phyloP scores from a whole-genome alignment of 2,888 invertebrate genomes.

The Patella depressa region DNA sequence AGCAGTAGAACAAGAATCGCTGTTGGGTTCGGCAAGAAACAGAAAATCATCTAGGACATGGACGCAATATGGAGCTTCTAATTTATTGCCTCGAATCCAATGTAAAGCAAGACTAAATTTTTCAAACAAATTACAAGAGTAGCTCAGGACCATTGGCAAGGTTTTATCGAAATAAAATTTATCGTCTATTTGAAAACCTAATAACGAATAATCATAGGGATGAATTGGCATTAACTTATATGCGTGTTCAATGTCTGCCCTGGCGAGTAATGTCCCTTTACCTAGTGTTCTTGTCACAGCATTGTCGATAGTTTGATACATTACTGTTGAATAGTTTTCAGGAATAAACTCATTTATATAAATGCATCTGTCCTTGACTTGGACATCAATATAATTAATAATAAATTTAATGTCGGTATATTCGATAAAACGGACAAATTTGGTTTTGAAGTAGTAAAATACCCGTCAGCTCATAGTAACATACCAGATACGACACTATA shows the following conservation, averaged over 20 bases:
- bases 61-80: not conserved
- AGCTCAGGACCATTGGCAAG: not conserved
- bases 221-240: slow-evolving; percentile 1
- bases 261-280: not conserved
- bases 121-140: not conserved
- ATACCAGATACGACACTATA: too few relatives aligned
- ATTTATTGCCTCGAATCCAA: not conserved
- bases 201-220: not conserved
- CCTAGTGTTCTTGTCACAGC: not conserved
- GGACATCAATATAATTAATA: too few relatives aligned
- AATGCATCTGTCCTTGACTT: too few relatives aligned
- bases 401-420: too few relatives aligned
- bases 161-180: slow-evolving; percentile 6
- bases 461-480: too few relatives aligned
- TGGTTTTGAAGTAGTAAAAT: too few relatives aligned
- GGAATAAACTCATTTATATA: slow-evolving; percentile 7
- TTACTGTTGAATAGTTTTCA: not conserved
- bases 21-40: not conserved
- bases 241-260: not conserved
- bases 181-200: not conserved
- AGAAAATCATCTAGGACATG: not conserved
- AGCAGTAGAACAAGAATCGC: not conserved
- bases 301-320: not conserved
- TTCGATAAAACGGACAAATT: too few relatives aligned
- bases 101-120: not conserved